Evolutionary conservation across 2,113 vertebrate species (phyloP).

Genomic region (Syngnathus floridae): DNA sequence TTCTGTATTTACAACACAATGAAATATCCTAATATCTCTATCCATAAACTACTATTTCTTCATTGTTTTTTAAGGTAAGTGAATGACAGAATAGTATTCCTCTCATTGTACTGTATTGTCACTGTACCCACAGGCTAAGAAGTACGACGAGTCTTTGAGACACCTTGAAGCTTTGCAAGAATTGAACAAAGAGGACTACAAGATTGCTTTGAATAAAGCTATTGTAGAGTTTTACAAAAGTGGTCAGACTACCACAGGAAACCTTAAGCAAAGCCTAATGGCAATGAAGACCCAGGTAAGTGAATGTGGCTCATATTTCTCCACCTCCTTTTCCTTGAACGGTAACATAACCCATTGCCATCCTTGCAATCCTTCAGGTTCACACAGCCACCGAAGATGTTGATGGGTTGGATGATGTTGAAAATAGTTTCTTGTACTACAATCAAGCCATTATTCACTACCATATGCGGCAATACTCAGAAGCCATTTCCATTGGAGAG

Average conservation of each 20-base stretch:
- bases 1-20: too few relatives aligned
- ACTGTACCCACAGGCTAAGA: slow-evolving; percentile 73
- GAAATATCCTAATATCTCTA: too few relatives aligned
- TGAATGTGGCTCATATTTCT: background rate
- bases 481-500: slow-evolving; percentile 90
- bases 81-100: too few relatives aligned
- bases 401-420: slow-evolving; percentile 94
- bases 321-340: background rate
- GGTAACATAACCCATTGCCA: background rate
- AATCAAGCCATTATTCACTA: slow-evolving; percentile 95
- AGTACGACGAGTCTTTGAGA: slow-evolving; percentile 84
- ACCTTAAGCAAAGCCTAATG: slow-evolving; percentile 83
- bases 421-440: slow-evolving; percentile 93
- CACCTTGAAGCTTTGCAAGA: slow-evolving; percentile 86
- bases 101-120: too few relatives aligned
- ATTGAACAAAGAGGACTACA: slow-evolving; percentile 95
- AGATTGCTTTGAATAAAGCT: slow-evolving; percentile 90
- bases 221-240: slow-evolving; percentile 92
- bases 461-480: slow-evolving; percentile 88
- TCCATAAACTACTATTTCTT: too few relatives aligned
- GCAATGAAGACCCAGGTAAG: slow-evolving; percentile 90
- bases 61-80: too few relatives aligned
- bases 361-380: slow-evolving; percentile 65
- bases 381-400: slow-evolving; percentile 89
- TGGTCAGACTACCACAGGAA: slow-evolving; percentile 86